A percentile compares a stretch with the other conserved stretches of the same genome.
Conservation (phyloP, 2,888 invertebrate genomes). For the Hydroisotoma schaefferi region DNA sequence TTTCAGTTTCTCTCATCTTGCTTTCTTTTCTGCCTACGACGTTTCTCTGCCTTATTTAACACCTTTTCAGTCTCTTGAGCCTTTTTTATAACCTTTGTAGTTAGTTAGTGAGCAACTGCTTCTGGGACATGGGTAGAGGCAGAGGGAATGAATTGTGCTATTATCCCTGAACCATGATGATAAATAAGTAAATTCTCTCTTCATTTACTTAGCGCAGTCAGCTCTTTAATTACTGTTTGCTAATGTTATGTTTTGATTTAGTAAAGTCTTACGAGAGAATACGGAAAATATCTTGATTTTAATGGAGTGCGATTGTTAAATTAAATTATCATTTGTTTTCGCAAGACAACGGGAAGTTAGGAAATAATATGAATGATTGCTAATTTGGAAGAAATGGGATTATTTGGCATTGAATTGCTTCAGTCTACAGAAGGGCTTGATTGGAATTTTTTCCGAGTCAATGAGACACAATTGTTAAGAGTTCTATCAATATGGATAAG, state of each 20-base stretch:
- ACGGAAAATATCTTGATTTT: not conserved
- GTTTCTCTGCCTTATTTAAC: constrained; percentile 16
- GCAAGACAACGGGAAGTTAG: too few relatives aligned
- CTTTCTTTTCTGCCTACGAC: constrained; percentile 8
- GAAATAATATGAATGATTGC: too few relatives aligned
- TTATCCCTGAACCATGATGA: not conserved
- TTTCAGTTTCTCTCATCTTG: constrained; percentile 9
- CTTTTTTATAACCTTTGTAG: not conserved
- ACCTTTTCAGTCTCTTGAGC: not conserved
- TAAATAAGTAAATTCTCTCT: constrained; percentile 1
- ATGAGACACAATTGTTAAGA: too few relatives aligned
- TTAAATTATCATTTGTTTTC: not conserved
- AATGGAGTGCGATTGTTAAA: not conserved
- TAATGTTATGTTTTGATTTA: not conserved
- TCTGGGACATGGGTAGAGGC: not conserved
- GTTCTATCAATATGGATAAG: too few relatives aligned
- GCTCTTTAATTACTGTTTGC: not conserved
- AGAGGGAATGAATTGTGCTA: not conserved
- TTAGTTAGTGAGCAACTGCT: not conserved
- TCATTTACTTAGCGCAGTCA: constrained; percentile 3
- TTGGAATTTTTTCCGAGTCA: too few relatives aligned
- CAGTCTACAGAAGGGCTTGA: too few relatives aligned
- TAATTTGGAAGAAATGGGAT: too few relatives aligned
- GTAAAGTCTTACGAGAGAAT: too few relatives aligned
- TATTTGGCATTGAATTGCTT: too few relatives aligned